Conservation (phyloP, 2,113 vertebrate genomes). For the Anolis carolinensis region DNA sequence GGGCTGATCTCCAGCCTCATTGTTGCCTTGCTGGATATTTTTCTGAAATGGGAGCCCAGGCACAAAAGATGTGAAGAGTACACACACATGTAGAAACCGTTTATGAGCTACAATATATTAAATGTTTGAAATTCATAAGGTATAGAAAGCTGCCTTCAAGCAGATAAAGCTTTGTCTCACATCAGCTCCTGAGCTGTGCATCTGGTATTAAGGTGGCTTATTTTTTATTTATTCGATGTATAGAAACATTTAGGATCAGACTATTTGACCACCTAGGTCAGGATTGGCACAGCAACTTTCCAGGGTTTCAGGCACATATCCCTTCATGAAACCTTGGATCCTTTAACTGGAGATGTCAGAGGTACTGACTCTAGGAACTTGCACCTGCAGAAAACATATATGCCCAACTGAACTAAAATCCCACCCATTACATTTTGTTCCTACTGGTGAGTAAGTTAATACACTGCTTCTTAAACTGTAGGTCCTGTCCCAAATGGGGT, state of each 20-base stretch:
- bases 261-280: too few species aligned
- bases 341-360: too few species aligned
- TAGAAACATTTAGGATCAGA: too few species aligned
- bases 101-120: slow-evolving; percentile 57
- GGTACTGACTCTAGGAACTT: neutral
- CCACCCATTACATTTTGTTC: neutral
- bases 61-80: slow-evolving; percentile 84
- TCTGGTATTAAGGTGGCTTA: too few species aligned
- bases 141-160: slow-evolving; percentile 44
- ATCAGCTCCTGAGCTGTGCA: too few species aligned
- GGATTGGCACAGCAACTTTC: too few species aligned
- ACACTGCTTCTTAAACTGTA: too few species aligned
- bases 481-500: too few species aligned
- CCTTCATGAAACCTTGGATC: too few species aligned
- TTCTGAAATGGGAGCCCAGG: slow-evolving; percentile 87
- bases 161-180: too few species aligned
- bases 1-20: slow-evolving; percentile 82
- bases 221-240: too few species aligned
- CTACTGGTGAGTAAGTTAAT: neutral
- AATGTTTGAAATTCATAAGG: slow-evolving; percentile 9
- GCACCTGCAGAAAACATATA: neutral
- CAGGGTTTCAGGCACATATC: too few species aligned
- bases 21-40: slow-evolving; percentile 81
- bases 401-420: neutral
- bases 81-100: slow-evolving; percentile 67